phyloP scores from a whole-genome alignment of 2,113 vertebrate genomes.

The Bombycilla garrulus region DNA sequence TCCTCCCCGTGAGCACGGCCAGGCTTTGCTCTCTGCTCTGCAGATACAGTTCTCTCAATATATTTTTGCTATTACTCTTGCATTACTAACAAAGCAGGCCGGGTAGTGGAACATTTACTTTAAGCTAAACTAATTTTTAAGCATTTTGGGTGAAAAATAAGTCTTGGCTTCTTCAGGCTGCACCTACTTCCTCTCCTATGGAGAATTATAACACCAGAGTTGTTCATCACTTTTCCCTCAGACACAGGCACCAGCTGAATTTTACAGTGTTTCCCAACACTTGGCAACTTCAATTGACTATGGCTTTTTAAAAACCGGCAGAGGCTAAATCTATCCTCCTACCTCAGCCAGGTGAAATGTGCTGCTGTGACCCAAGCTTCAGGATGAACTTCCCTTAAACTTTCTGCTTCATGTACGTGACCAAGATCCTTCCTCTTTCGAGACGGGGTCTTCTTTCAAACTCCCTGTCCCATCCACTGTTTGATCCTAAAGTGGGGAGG shows the following conservation, averaged over 20 bases:
- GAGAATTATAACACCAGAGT: neutral
- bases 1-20: neutral
- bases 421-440: neutral
- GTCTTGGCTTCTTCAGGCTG: neutral
- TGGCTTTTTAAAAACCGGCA: neutral
- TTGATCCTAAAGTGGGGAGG: neutral
- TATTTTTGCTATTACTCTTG: slow-evolving; percentile 27
- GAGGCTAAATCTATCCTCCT: neutral
- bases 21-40: slow-evolving; percentile 14
- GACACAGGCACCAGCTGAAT: neutral
- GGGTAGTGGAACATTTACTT: neutral
- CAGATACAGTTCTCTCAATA: neutral
- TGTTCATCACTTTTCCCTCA: neutral
- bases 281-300: neutral
- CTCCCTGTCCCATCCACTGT: accelerated
- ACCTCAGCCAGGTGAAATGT: neutral
- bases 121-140: slow-evolving; percentile 41
- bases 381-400: neutral
- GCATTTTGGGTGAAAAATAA: slow-evolving; percentile 15
- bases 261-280: neutral
- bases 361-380: neutral
- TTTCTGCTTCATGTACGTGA: neutral
- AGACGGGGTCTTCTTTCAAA: neutral
- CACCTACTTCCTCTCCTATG: neutral
- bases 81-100: slow-evolving; percentile 24